phyloP scores from a whole-genome alignment of 2,888 invertebrate species.

The Germaria angustata region DNA sequence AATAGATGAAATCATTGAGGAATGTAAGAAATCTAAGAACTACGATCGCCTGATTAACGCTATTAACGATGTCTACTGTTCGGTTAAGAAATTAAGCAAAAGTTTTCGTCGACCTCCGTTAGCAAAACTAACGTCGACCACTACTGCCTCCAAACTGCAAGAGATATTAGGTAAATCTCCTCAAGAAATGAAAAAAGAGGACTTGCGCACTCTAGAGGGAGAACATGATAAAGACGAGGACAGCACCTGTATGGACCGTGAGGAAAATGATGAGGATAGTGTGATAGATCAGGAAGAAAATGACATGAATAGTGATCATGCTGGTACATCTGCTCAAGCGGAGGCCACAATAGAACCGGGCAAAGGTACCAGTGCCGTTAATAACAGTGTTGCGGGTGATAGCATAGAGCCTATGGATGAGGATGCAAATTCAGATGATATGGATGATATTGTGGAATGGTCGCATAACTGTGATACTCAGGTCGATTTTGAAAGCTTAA shows the following conservation, averaged over 20 bases:
- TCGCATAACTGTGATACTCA: conserved; percentile 71
- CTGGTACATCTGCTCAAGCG: neutral
- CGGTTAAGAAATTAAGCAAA: conserved; percentile 85
- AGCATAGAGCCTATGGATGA: conserved; percentile 55
- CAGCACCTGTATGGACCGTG: conserved; percentile 78
- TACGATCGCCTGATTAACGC: conserved; percentile 88
- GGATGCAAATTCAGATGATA: conserved; percentile 33
- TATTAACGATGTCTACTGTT: conserved; percentile 88
- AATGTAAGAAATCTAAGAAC: conserved; percentile 84
- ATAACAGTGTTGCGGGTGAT: neutral
- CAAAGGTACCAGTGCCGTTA: conserved; percentile 32
- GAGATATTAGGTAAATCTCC: conserved; percentile 82
- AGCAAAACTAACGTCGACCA: conserved; percentile 76
- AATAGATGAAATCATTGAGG: conserved; percentile 87
- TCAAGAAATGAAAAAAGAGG: conserved; percentile 85
- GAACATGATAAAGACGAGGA: conserved; percentile 95
- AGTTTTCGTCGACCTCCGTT: conserved; percentile 83
- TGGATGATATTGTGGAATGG: conserved; percentile 48
- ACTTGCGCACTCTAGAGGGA: conserved; percentile 86
- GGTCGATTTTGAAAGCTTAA: conserved; percentile 83
- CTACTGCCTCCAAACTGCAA: conserved; percentile 79
- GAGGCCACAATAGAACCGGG: neutral
- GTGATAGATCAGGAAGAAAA: neutral
- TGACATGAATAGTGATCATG: conserved; percentile 4
- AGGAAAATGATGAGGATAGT: conserved; percentile 34